Percentiles rank a stretch among this genome's conserved stretches.
phyloP scores from a whole-genome alignment of 2,888 invertebrate species.

The Drosophila meridiana region DNA sequence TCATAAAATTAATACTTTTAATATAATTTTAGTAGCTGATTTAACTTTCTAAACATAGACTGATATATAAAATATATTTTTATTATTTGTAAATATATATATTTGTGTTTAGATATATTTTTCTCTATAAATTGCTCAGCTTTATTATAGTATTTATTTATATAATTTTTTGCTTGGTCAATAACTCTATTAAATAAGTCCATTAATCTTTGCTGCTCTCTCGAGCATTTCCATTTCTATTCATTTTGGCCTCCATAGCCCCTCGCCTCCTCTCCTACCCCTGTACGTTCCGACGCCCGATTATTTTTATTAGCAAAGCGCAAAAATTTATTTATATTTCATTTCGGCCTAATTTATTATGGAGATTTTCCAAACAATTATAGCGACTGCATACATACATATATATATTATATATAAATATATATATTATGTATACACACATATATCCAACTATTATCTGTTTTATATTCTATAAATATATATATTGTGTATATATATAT shows the following conservation, averaged over 20 bases:
- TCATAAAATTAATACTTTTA: neutral
- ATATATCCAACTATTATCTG: conserved; percentile 11
- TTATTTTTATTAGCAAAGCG: conserved; percentile 63
- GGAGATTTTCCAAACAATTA: conserved; percentile 51
- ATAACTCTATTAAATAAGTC: conserved; percentile 63
- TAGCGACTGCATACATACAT: conserved; percentile 7
- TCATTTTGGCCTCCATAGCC: conserved; percentile 39
- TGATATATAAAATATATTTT: neutral
- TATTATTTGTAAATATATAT: neutral
- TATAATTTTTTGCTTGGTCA: conserved; percentile 32
- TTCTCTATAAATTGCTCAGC: neutral
- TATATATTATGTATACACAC: neutral
- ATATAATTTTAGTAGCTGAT: neutral
- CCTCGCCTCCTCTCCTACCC: too few relatives aligned
- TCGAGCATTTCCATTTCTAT: conserved; percentile 54
- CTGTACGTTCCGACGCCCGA: neutral
- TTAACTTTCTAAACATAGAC: neutral
- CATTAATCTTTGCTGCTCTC: conserved; percentile 57
- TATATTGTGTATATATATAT: conserved; percentile 14
- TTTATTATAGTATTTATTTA: neutral
- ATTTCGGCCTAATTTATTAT: conserved; percentile 65
- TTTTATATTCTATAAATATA: conserved; percentile 16
- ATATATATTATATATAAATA: conserved; percentile 8
- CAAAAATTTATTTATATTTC: conserved; percentile 62
- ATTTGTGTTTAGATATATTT: neutral